These are phyloP conservation scores for Mantis religiosa DNA, from an alignment of 2,888 invertebrate species.

Conservation along the genomic window DNA sequence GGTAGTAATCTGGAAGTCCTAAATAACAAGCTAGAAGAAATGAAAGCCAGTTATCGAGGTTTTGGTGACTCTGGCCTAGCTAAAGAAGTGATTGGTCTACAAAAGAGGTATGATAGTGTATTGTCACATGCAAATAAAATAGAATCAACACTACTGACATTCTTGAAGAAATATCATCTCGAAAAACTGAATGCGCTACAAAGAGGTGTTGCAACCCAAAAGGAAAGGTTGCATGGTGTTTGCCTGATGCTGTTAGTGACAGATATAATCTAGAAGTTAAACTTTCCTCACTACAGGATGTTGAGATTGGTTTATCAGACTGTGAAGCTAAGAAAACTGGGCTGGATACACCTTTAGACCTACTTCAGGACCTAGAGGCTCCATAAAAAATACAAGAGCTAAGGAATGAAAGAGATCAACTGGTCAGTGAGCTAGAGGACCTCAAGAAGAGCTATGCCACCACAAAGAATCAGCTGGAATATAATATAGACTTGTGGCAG, in stretches of 20 bases:
- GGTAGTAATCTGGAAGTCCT: conserved; percentile 65
- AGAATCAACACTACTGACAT: conserved; percentile 66
- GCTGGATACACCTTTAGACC: conserved; percentile 65
- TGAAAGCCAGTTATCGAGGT: conserved; percentile 71
- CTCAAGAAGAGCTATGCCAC: conserved; percentile 63
- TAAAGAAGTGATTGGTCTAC: conserved; percentile 78
- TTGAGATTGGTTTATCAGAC: conserved; percentile 67
- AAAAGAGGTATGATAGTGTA: conserved; percentile 77
- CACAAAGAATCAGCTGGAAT: conserved; percentile 63
- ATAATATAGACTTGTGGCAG: conserved; percentile 72
- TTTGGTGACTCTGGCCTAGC: conserved; percentile 72
- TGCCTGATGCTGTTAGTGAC: conserved; percentile 83
- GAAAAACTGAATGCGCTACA: conserved; percentile 80
- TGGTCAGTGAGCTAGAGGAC: conserved; percentile 66
- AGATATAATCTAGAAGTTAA: conserved; percentile 91
- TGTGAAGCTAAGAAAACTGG: conserved; percentile 64
- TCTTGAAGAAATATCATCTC: conserved; percentile 81
- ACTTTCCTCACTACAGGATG: conserved; percentile 71
- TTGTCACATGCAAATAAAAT: conserved; percentile 76
- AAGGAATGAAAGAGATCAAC: conserved; percentile 63
- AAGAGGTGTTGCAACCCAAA: conserved; percentile 72
- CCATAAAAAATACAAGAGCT: conserved; percentile 64
- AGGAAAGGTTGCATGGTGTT: conserved; percentile 91
- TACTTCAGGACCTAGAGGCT: conserved; percentile 68
- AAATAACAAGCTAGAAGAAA: conserved; percentile 62